Evolutionary conservation across 2,888 invertebrate genomes (phyloP).

Genomic region (Patella depressa): DNA sequence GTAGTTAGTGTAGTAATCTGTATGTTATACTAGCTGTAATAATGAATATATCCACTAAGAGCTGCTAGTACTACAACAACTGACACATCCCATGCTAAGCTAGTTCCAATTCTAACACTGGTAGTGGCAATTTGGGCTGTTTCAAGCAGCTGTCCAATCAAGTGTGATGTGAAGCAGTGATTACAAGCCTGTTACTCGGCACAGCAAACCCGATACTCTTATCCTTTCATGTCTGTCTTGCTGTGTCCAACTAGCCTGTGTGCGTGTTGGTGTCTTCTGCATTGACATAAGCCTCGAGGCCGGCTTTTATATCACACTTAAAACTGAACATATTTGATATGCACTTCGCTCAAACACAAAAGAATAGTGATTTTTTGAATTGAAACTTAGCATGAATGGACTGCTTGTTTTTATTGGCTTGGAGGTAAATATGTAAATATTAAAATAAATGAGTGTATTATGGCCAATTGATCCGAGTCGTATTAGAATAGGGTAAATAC

Average conservation of each 20-base stretch:
- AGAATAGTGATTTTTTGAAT: conserved; percentile 1
- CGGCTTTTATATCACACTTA: not conserved
- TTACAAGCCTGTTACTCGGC: conserved; percentile 1
- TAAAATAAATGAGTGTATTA: too few species aligned
- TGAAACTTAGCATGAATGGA: too few species aligned
- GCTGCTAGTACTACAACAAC: too few species aligned
- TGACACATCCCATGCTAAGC: not conserved
- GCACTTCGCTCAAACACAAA: not conserved
- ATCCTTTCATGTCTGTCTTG: conserved; percentile 7
- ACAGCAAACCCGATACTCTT: conserved; percentile 5
- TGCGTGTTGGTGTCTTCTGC: not conserved
- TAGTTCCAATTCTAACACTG: not conserved
- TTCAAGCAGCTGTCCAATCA: conserved; percentile 10
- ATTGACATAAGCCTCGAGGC: not conserved
- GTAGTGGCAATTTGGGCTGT: not conserved
- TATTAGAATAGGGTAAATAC: too few species aligned
- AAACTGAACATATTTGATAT: not conserved
- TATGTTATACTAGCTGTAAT: too few species aligned
- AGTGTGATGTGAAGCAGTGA: conserved; percentile 7
- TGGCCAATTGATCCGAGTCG: too few species aligned
- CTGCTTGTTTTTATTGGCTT: too few species aligned
- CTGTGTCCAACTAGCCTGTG: not conserved
- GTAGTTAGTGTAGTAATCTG: too few species aligned
- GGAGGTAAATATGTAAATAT: too few species aligned
- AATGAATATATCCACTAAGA: too few species aligned